These are phyloP conservation scores for Pseudococcus longispinus DNA, from an alignment of 2,888 invertebrate species.

Conservation along the genomic window DNA sequence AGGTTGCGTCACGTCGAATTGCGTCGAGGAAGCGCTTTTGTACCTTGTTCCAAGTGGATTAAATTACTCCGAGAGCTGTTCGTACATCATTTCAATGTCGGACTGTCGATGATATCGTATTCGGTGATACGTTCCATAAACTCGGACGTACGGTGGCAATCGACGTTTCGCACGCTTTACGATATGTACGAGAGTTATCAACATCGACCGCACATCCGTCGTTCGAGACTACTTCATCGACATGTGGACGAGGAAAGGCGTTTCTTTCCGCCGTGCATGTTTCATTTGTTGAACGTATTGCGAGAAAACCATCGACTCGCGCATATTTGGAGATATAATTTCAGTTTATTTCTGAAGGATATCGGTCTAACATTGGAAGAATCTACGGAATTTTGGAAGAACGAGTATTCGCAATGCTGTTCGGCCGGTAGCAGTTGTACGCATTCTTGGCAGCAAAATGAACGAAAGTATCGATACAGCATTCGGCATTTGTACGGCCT, in stretches of 20 bases:
- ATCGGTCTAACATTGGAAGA: conserved; percentile 73
- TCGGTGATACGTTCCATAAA: conserved; percentile 61
- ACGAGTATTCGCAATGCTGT: conserved; percentile 67
- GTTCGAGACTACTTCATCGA: not conserved
- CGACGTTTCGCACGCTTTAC: conserved; percentile 45
- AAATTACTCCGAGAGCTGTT: conserved; percentile 66
- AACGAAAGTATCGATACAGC: conserved; percentile 71
- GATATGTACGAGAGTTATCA: not conserved
- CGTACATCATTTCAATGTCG: conserved; percentile 63
- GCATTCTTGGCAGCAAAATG: conserved; percentile 72
- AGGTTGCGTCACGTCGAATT: conserved; percentile 67
- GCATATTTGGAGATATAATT: conserved; percentile 71
- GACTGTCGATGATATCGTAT: conserved; percentile 58
- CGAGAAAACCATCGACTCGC: conserved; percentile 70
- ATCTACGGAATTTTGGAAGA: conserved; percentile 71
- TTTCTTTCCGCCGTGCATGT: conserved; percentile 73
- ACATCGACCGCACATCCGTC: not conserved
- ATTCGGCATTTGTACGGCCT: conserved; percentile 77
- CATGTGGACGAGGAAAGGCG: conserved; percentile 58
- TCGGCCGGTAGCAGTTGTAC: conserved; percentile 65
- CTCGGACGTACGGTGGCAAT: conserved; percentile 60
- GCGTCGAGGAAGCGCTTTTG: conserved; percentile 65
- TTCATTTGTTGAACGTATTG: conserved; percentile 68
- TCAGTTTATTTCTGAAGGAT: conserved; percentile 75
- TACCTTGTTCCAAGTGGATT: conserved; percentile 70